Percentiles rank a stretch among this genome's conserved stretches.
These are phyloP conservation scores for Cephus runcator DNA, from an alignment of 2,888 invertebrate species.

Conservation along the genomic window DNA sequence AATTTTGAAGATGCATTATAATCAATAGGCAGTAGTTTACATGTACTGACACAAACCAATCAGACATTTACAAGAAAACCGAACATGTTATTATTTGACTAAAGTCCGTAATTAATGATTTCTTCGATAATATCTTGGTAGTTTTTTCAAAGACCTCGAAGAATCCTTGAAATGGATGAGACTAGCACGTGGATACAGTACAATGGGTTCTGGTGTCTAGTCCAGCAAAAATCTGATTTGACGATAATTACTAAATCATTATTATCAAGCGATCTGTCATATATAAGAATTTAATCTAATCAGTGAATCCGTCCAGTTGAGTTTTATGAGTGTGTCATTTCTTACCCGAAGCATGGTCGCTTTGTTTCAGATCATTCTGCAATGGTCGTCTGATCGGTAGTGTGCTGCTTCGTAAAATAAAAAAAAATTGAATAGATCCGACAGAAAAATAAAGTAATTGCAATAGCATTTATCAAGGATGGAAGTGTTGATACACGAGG, in stretches of 20 bases:
- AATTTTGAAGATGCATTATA: too few relatives aligned
- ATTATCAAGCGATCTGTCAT: background rate
- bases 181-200: background rate
- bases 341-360: background rate
- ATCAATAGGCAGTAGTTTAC: too few relatives aligned
- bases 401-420: background rate
- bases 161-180: too few relatives aligned
- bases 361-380: background rate
- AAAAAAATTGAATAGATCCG: background rate
- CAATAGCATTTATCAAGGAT: conserved; percentile 30
- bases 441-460: background rate
- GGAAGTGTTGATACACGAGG: conserved; percentile 62
- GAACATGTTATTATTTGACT: background rate
- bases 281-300: background rate
- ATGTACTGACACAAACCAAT: too few relatives aligned
- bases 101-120: background rate
- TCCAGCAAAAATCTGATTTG: background rate
- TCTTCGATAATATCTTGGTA: background rate
- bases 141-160: too few relatives aligned
- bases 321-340: background rate
- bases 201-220: background rate
- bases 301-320: background rate
- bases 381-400: background rate
- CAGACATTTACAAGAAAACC: too few relatives aligned
- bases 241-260: background rate